Conservation (phyloP, 2,797 vertebrate genomes). For the Malurus leucopterus region DNA sequence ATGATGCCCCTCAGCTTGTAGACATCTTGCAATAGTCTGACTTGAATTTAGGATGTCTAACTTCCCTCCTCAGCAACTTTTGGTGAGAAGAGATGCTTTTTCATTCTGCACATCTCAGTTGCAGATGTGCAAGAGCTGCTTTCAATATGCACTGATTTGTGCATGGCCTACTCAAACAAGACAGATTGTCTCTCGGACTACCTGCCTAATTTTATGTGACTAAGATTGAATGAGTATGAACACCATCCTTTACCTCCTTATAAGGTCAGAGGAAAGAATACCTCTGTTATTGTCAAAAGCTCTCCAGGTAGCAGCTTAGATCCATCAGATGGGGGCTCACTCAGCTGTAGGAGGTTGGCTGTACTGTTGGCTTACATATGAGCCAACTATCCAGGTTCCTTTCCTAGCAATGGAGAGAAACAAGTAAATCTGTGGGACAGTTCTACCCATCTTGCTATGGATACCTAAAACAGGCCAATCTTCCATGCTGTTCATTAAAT, state of each 20-base stretch:
- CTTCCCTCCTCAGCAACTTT: background rate
- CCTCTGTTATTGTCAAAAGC: background rate
- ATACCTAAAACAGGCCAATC: background rate
- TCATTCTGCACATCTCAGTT: background rate
- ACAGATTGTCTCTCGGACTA: background rate
- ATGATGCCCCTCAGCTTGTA: background rate
- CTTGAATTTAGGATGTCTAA: background rate
- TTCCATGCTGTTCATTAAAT: background rate
- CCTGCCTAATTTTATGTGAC: background rate
- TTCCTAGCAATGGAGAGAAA: background rate
- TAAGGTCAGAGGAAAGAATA: background rate
- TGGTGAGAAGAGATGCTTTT: background rate
- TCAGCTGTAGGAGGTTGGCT: background rate
- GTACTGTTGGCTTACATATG: background rate
- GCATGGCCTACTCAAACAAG: background rate
- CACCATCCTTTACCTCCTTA: background rate
- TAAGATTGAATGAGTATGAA: background rate
- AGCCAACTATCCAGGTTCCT: background rate
- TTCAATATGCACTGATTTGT: background rate
- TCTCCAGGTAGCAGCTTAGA: background rate
- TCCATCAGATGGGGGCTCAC: background rate
- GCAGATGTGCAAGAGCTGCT: background rate
- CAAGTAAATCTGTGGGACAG: background rate
- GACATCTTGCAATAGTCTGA: background rate
- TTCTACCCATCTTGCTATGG: background rate